Evolutionary conservation across 2,888 invertebrate species (phyloP), one percentile per base, ranked within the genome.

Genomic region (Ichneumoninae sp.): DNA sequence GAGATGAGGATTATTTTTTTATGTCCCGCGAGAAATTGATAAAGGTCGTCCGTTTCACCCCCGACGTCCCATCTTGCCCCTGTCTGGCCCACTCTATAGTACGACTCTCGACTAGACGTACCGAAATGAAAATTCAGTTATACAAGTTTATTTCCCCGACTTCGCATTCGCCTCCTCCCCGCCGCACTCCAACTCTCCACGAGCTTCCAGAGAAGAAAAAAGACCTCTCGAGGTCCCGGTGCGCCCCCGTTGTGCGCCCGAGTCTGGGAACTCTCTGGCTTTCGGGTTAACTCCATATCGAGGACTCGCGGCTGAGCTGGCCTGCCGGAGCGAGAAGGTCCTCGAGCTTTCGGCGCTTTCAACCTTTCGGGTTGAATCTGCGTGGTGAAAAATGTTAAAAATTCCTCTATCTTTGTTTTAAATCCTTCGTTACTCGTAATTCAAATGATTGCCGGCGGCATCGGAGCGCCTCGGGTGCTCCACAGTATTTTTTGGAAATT

Each of bases 41-140:
- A 47, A 47, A 47, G 16, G 4, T 16, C 16, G 44, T 47, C 16
- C 44, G 3, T 13, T 16, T 47, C 16, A 3, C 16, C 16, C 16
- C 3, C 2, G 44, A 47, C 5, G 44, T 47, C 3, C 44, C 44
- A 16, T 47, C 44, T 47, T 47, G 44, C 13, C 44, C 44, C 44
- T 3, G 44, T 40, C 40, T 40, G 0, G 8, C 10, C 10, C 8
- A 1, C 3, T 40, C 44, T 47, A 47, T 47, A 26, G 26, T 13
- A 63, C 30, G 19, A 78, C 74, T 69, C 30, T 33, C 22, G 69
- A 83, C 79, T 75, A 52, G 65, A 57, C 65, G 74, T 47, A 52
- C 57, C 36, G 60, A 76, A 83, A 83, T 80, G 66, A 80, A 80
- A 83, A 83, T 83, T 83, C 83, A 83, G 71, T 83, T 83, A 83